Conservation (phyloP, 2,113 vertebrate genomes). For the Notarius lentiginosus region DNA sequence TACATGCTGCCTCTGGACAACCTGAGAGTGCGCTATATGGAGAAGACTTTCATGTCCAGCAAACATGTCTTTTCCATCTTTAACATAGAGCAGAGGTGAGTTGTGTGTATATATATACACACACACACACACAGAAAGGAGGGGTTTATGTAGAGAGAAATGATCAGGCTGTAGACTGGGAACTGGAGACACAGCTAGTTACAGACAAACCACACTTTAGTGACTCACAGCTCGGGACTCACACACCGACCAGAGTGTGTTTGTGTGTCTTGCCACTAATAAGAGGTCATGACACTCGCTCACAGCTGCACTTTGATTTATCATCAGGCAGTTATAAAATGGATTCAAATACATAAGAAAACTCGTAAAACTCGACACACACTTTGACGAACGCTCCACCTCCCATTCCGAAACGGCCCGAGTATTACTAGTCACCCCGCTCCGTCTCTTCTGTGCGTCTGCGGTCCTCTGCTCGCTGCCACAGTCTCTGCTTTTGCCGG, state of each 20-base stretch:
- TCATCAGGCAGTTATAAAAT: conserved; percentile 19
- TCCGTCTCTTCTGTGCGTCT: background rate
- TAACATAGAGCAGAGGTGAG: conserved; percentile 84
- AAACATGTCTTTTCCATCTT: conserved; percentile 82
- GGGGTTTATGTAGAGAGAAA: conserved; percentile 6
- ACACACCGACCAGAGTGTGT: conserved; percentile 4
- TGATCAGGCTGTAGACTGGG: conserved; percentile 19
- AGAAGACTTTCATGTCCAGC: conserved; percentile 86
- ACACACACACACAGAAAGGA: background rate
- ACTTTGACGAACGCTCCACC: conserved; percentile 5
- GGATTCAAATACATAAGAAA: conserved; percentile 17
- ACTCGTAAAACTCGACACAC: conserved; percentile 9
- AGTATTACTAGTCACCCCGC: conserved; percentile 21
- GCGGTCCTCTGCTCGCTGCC: conserved; percentile 6
- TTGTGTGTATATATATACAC: background rate
- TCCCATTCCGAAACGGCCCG: background rate
- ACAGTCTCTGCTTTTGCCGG: background rate
- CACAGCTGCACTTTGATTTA: conserved; percentile 38
- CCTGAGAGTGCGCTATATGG: conserved; percentile 81
- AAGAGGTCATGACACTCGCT: conserved; percentile 27
- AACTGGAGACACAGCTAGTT: conserved; percentile 47
- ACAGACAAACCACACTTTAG: conserved; percentile 40
- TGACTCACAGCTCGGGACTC: conserved; percentile 34
- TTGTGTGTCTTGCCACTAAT: conserved; percentile 24
- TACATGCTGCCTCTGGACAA: conserved; percentile 92